Evolutionary conservation across 1,140 invertebrate genomes (phyloP), one percentile per base, ranked within the genome.

Genomic region (Alviniconcha marisindica): DNA sequence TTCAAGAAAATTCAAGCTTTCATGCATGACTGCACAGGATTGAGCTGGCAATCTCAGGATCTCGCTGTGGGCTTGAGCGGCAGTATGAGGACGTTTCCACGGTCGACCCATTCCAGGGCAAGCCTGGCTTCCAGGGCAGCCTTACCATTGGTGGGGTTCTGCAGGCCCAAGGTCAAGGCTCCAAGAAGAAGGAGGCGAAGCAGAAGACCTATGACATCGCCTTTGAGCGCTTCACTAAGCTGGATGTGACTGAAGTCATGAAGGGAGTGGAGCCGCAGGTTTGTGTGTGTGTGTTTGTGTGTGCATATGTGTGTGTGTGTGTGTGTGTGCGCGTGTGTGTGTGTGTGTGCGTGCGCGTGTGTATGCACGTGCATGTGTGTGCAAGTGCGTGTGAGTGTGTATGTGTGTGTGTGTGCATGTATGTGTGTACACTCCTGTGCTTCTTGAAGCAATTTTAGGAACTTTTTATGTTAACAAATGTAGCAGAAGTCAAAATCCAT

Each of bases 191-290:
- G 74, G 60, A 54, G 28, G 84, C 82, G 33, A 88, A 88, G 71
- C 73, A 73, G n/a, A 71, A 84, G 15, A 87, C 88, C 4, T 90
- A 90, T 42, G 74, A 82, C 21, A 77, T 78, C 38, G 85, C 87
- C 31, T 73, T 88, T 36, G 84, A 87, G 33, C 78, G 77, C 31
- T 79, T 90, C 51, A 85, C 48, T n/a, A 76, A 51, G 0, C 86
- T 87, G 73, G 54, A 81, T 0, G 36, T 87, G 18, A n/a, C 42
- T 21, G 78, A 85, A 12, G 42, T 88, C 33, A 2, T 88, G 42
- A 82, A 85, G 40, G 87, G 87, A 44, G 60, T 88, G 28, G 71
- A 83, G 28, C 76, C 83, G 5, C 69, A 40, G 69, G 69, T 71
- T 12, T 60, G 56, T 7, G 48, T 51, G 7, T 51, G 0, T 14